Evolutionary conservation across 2,797 vertebrate genomes (phyloP), one percentile per base, ranked within the genome.

Genomic region (Liasis olivaceus): DNA sequence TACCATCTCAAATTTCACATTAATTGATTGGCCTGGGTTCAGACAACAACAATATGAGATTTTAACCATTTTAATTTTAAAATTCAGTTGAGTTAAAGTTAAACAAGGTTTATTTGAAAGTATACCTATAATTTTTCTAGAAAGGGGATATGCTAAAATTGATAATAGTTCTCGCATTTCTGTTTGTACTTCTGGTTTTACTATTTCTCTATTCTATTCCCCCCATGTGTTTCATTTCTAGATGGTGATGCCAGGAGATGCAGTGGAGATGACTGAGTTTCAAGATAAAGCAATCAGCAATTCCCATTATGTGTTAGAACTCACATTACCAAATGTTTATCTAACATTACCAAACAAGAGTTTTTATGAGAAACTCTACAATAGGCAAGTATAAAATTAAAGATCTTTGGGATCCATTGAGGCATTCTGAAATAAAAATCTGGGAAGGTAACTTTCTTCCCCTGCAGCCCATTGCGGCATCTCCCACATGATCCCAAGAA

Each of bases 231-330:
- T 85, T 94, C 93, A 36, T 91, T 54, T 97, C 81, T 96, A 99
- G 99, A 99, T 99, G 99, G 98, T 99, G 92, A 99, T 99, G 97
- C 99, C 99, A 7, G 99, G 99, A 90, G 99, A 99, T 95, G 97
- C 98, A 66, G 94, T 97, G 62, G 99, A 99, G 96, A 99, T 99
- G 99, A 99, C 98, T 0, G 99, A 99, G 93, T 99, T 99, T 97
- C 99, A 99, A 96, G 99, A 99, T 93, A 99, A 99, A 98, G 99
- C 99, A 22, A 99, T 98, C 95, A 99, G 98, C 97, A 99, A 98
- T 97, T 99, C 99, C 77, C 99, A 98, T 89, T 99, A 99, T 90
- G 98, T 99, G 62, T 97, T 99, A 91, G 99, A 99, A 95, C 97
- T 99, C 92, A 98, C 91, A 26, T 97, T 99, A 90, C 99, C 99